A percentile compares a stretch with the other conserved stretches of the same genome.
Evolutionary conservation across 2,113 vertebrate genomes (phyloP).

Genomic region (Gambusia affinis): DNA sequence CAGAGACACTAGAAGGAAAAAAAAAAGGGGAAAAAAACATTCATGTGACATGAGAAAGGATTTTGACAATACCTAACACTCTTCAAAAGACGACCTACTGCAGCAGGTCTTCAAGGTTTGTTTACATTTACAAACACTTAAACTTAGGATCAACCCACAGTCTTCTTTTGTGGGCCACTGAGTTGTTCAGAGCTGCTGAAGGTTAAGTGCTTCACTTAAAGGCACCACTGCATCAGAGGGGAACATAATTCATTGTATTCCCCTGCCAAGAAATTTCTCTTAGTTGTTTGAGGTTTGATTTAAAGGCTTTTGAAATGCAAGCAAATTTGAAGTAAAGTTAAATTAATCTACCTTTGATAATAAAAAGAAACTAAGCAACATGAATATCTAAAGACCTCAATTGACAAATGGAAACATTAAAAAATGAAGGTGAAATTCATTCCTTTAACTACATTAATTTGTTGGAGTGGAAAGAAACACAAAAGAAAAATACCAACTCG

Average conservation of each 20-base stretch:
- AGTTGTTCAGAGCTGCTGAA: conserved; percentile 35
- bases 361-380: too few relatives aligned
- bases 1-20: conserved; percentile 12
- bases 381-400: too few relatives aligned
- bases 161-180: conserved; percentile 32
- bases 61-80: neutral
- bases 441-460: conserved; percentile 3
- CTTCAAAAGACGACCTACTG: conserved; percentile 12
- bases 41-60: neutral
- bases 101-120: conserved; percentile 12
- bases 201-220: conserved; percentile 64
- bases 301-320: conserved; percentile 35
- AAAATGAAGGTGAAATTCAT: neutral
- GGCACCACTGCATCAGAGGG: conserved; percentile 37
- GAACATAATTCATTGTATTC: conserved; percentile 53
- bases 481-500: neutral
- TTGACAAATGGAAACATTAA: neutral
- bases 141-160: conserved; percentile 32
- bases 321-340: conserved; percentile 29
- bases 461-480: neutral
- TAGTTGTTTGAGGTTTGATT: conserved; percentile 43
- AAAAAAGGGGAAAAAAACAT: neutral
- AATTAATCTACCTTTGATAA: neutral
- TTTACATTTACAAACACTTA: conserved; percentile 30
- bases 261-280: conserved; percentile 32